These are phyloP conservation scores for Agrilus planipennis DNA, from an alignment of 1,140 invertebrate genomes.

Conservation along the genomic window DNA sequence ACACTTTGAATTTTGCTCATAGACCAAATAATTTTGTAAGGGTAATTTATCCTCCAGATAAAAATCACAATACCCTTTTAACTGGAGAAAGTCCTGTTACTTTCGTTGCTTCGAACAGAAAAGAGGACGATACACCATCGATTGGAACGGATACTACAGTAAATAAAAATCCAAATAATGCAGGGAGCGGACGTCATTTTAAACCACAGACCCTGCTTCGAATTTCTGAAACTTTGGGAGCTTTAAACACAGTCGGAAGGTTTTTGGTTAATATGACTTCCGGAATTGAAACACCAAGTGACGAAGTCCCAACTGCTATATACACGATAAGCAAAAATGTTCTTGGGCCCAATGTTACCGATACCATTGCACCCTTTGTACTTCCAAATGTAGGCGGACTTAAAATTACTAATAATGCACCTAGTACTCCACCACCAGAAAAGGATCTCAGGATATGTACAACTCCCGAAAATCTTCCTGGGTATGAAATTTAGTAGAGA, in stretches of 20 bases:
- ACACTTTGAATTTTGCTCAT: no score
- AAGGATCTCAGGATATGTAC: slow-evolving; percentile 46
- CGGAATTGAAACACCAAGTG: slow-evolving; percentile 34
- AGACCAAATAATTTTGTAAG: no score
- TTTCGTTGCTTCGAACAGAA: not conserved
- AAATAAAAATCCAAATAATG: slow-evolving; percentile 11
- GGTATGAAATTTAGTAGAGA: no score
- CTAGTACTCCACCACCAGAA: slow-evolving; percentile 22
- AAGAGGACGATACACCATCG: not conserved
- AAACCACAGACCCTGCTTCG: slow-evolving; percentile 40
- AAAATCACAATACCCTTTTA: not conserved
- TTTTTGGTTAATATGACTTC: slow-evolving; percentile 71
- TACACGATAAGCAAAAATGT: slow-evolving; percentile 74
- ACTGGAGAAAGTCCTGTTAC: not conserved
- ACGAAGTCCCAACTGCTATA: slow-evolving; percentile 53
- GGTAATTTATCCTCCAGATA: no score
- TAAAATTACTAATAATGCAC: slow-evolving; percentile 30
- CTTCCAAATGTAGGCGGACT: slow-evolving; percentile 50
- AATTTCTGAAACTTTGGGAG: slow-evolving; percentile 58
- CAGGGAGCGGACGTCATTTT: slow-evolving; percentile 23
- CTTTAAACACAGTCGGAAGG: slow-evolving; percentile 68
- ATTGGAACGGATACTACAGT: slow-evolving; percentile 10
- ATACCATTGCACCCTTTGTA: slow-evolving; percentile 59
- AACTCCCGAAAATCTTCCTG: slow-evolving; percentile 63
- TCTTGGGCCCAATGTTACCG: slow-evolving; percentile 64